A percentile compares a stretch with the other conserved stretches of the same genome.
Conservation (phyloP, 2,797 vertebrate species). For the Paguma larvata region DNA sequence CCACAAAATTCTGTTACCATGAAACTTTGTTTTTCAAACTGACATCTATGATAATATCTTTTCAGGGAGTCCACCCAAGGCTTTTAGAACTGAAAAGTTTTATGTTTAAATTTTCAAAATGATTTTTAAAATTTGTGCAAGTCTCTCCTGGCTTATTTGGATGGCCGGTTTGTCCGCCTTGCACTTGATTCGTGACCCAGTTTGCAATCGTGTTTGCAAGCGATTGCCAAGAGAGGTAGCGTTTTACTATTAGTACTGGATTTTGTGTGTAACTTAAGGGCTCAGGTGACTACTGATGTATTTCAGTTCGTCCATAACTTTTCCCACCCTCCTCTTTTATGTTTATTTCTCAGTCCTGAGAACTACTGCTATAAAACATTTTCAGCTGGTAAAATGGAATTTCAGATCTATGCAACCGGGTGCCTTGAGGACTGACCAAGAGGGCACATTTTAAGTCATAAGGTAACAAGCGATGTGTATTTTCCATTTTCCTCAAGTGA, state of each 20-base stretch:
- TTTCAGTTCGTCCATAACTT: not conserved
- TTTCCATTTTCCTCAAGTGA: not conserved
- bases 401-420: not conserved
- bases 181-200: not conserved
- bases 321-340: not conserved
- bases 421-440: not conserved
- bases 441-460: not conserved
- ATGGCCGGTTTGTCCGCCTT: not conserved
- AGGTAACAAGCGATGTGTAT: not conserved
- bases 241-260: not conserved
- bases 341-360: not conserved
- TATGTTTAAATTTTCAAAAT: constrained; percentile 47
- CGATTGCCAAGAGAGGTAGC: not conserved
- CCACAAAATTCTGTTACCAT: not conserved
- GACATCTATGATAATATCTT: not conserved
- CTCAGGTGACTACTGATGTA: not conserved
- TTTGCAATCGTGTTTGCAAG: constrained; percentile 8
- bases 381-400: not conserved
- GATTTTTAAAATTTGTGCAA: not conserved
- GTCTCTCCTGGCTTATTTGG: not conserved
- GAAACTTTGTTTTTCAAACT: constrained; percentile 56
- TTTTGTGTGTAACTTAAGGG: not conserved
- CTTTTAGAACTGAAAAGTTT: not conserved
- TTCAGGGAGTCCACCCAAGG: not conserved
- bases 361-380: not conserved